Evolutionary conservation across 2,888 invertebrate genomes (phyloP).

Genomic region (Eilema caniola): DNA sequence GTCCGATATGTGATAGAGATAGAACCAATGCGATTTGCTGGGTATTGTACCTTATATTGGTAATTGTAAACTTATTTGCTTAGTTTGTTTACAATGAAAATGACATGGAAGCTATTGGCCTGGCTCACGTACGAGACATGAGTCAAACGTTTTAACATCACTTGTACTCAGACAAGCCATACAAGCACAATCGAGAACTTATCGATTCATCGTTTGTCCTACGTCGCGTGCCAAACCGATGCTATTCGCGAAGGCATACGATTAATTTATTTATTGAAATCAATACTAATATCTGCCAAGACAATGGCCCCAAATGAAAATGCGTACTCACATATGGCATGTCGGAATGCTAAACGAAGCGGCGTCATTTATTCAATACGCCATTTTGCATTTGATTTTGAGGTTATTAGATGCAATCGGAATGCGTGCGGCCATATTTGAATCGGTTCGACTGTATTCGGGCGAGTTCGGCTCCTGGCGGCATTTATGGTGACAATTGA

Average conservation of each 20-base stretch:
- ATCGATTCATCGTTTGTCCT: slow-evolving; percentile 79
- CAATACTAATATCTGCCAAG: slow-evolving; percentile 85
- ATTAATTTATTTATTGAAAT: slow-evolving; percentile 87
- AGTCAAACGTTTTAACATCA: slow-evolving; percentile 79
- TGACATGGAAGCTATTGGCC: slow-evolving; percentile 80
- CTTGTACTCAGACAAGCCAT: slow-evolving; percentile 69
- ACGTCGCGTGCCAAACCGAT: slow-evolving; percentile 83
- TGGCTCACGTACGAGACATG: slow-evolving; percentile 78
- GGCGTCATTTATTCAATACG: slow-evolving; percentile 84
- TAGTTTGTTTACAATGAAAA: slow-evolving; percentile 78
- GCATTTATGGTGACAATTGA: slow-evolving; percentile 75
- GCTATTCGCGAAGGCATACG: slow-evolving; percentile 81
- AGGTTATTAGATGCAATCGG: slow-evolving; percentile 87
- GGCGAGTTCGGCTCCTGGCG: slow-evolving; percentile 69
- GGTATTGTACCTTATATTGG: slow-evolving; percentile 24
- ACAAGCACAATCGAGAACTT: slow-evolving; percentile 73
- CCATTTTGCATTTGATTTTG: slow-evolving; percentile 86
- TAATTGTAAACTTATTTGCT: slow-evolving; percentile 55
- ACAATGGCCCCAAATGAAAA: slow-evolving; percentile 86
- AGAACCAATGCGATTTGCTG: too few species aligned
- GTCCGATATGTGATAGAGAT: too few species aligned
- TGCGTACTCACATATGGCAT: slow-evolving; percentile 83
- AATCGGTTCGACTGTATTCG: slow-evolving; percentile 76
- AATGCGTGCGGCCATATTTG: slow-evolving; percentile 83
- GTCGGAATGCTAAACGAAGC: slow-evolving; percentile 84